A percentile compares a stretch with the other conserved stretches of the same genome.
phyloP scores from a whole-genome alignment of 2,888 invertebrate genomes.

The Bellardia bayeri region DNA sequence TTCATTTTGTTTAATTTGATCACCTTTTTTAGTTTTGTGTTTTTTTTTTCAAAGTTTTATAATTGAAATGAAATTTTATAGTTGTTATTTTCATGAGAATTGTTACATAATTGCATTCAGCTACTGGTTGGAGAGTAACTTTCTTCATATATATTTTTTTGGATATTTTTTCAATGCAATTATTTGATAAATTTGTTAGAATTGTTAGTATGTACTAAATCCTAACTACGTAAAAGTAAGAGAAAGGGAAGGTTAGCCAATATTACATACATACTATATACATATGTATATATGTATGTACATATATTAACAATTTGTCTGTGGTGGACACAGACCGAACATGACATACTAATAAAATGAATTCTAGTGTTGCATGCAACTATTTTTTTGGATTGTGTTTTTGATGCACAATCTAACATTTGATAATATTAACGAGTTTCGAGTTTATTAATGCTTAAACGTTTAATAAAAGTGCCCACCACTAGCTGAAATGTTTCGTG shows the following conservation, averaged over 20 bases:
- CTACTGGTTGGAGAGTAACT: slow-evolving; percentile 47
- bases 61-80: slow-evolving; percentile 61
- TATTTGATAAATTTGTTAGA: slow-evolving; percentile 43
- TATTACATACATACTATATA: not conserved
- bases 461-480: no score
- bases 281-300: no score
- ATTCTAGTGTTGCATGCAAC: no score
- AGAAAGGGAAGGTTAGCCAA: not conserved
- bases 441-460: no score
- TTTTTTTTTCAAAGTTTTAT: slow-evolving; percentile 17
- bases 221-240: not conserved
- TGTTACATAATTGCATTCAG: slow-evolving; percentile 64
- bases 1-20: slow-evolving; percentile 67
- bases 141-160: slow-evolving; percentile 2
- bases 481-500: no score
- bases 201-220: not conserved
- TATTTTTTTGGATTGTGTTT: no score
- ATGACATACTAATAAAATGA: no score
- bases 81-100: slow-evolving; percentile 51
- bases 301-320: no score
- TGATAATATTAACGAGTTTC: no score
- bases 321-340: no score
- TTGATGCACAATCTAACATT: no score
- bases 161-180: slow-evolving; percentile 28
- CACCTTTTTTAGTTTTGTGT: slow-evolving; percentile 34